Percentiles rank a stretch among this genome's conserved stretches.
phyloP scores from a whole-genome alignment of 2,113 vertebrate genomes.

The Callithrix jacchus region DNA sequence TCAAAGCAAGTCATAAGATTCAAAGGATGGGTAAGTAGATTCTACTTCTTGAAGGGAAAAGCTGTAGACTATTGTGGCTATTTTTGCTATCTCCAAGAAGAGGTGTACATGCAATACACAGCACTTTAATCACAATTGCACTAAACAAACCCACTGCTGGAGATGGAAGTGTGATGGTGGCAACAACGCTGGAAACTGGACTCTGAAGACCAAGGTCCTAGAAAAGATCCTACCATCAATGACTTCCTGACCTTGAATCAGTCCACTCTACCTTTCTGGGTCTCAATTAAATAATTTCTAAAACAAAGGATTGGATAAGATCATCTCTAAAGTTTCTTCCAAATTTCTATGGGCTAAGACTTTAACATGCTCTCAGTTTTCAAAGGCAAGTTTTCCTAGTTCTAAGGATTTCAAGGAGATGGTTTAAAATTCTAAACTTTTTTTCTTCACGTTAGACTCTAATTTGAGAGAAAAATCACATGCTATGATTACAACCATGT shows the following conservation, averaged over 20 bases:
- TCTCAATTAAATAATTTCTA: background rate
- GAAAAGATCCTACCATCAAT: background rate
- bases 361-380: background rate
- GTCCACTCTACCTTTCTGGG: background rate
- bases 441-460: background rate
- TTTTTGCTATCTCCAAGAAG: background rate
- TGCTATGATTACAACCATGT: background rate
- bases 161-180: background rate
- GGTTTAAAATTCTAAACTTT: background rate
- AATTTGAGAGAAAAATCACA: background rate
- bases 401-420: background rate
- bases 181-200: background rate
- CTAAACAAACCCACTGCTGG: background rate
- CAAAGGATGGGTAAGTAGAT: background rate
- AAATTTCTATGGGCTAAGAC: background rate
- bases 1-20: background rate
- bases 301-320: background rate
- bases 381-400: background rate
- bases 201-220: background rate
- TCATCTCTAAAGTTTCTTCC: background rate
- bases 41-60: background rate
- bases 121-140: background rate
- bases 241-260: conserved; percentile 1
- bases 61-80: background rate
- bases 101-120: background rate